Evolutionary conservation across 1,140 invertebrate species (phyloP).

Genomic region (Hermetia illucens): DNA sequence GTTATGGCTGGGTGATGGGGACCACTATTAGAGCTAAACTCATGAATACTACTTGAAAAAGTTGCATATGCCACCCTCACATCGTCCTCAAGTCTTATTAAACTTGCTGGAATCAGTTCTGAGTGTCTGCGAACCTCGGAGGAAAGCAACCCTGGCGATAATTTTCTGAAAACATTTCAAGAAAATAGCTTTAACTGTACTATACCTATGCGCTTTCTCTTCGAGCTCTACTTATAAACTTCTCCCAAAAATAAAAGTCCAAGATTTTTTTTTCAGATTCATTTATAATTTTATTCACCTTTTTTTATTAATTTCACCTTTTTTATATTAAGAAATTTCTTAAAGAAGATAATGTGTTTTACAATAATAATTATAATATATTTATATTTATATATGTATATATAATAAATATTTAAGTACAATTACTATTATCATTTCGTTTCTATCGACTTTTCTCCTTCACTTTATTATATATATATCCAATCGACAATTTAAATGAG

Average conservation of each 20-base stretch:
- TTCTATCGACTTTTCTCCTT: too few relatives aligned
- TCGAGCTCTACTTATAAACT: background rate
- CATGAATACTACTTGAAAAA: background rate
- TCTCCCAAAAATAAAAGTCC: background rate
- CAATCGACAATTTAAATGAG: background rate
- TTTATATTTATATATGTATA: background rate
- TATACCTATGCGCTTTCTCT: background rate
- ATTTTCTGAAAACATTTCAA: background rate
- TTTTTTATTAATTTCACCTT: too few relatives aligned
- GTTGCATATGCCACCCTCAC: too few relatives aligned
- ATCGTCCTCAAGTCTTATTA: too few relatives aligned
- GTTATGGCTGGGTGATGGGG: too few relatives aligned
- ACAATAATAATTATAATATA: background rate
- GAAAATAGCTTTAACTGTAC: background rate
- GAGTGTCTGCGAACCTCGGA: background rate
- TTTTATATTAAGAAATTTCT: constrained; percentile 2
- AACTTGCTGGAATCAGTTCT: background rate
- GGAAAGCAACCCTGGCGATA: background rate
- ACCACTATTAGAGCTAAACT: too few relatives aligned
- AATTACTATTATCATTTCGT: too few relatives aligned
- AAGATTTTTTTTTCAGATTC: background rate
- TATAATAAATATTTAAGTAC: too few relatives aligned
- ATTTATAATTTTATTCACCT: background rate
- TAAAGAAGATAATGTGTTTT: constrained; percentile 5
- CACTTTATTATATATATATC: too few relatives aligned